Percentiles rank a stretch among this genome's conserved stretches.
phyloP scores from a whole-genome alignment of 2,888 invertebrate genomes.

The Hecatera dysodea region DNA sequence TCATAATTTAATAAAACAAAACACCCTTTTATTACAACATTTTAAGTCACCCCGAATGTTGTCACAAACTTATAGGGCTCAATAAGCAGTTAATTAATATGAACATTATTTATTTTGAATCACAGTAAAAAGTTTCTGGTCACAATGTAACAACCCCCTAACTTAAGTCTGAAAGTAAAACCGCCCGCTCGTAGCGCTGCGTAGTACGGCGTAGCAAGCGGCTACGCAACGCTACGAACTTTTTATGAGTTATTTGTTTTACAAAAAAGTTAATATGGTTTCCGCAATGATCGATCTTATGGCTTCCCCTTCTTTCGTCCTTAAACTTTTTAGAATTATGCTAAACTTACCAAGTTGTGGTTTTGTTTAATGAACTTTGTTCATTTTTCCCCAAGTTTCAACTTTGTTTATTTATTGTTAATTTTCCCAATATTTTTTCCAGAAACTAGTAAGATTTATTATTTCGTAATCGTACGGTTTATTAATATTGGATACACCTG shows the following conservation, averaged over 20 bases:
- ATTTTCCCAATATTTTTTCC: not conserved
- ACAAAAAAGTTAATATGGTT: conserved; percentile 24
- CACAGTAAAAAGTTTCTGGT: not conserved
- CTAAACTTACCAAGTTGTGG: conserved; percentile 1
- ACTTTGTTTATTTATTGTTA: conserved; percentile 18
- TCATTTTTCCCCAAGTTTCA: conserved; percentile 1
- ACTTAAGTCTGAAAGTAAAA: conserved; percentile 20
- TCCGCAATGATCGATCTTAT: conserved; percentile 21
- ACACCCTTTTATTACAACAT: not conserved
- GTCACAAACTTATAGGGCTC: not conserved
- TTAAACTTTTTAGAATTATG: not conserved
- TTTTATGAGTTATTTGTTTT: conserved; percentile 23
- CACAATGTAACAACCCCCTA: conserved; percentile 1
- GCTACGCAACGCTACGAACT: conserved; percentile 61
- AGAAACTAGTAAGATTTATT: not conserved
- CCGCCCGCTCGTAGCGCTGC: conserved; percentile 44
- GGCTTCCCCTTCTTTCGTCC: not conserved
- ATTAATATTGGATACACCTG: not conserved
- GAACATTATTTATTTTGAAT: conserved; percentile 4
- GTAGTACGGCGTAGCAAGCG: conserved; percentile 50
- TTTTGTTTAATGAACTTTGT: conserved; percentile 22
- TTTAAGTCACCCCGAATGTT: not conserved
- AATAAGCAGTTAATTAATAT: not conserved
- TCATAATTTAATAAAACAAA: not conserved
- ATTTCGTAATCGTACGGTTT: conserved; percentile 2